Evolutionary conservation across 2,797 vertebrate genomes (phyloP), one percentile per base, ranked within the genome.

Genomic region (Anolis apletophallus): DNA sequence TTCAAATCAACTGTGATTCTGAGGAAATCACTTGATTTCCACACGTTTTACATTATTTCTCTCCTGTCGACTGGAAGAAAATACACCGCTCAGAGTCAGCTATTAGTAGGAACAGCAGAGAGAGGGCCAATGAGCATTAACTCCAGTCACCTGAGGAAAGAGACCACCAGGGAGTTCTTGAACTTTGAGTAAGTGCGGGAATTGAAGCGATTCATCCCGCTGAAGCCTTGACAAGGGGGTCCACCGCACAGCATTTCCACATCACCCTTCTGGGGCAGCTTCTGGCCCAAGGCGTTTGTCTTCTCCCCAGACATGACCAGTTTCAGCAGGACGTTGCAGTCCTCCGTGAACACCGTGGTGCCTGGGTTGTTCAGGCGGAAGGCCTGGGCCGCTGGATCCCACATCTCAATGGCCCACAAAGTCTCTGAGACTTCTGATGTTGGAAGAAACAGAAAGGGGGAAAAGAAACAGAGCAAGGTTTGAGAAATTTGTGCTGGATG

Each of bases 121-220:
- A 17, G 3, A 32, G 29, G 23, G 26, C 10, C 26, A 3, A n/a
- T 34, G 9, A 0, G 4, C 2, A 1, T 57, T 55, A 8, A 29
- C 5, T 10, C n/a, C 29, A 69, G 17, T 87, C n/a, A 99, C 99
- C 98, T 99, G 93, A 99, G 97, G 93, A 99, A 99, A 3, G 99
- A 99, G 59, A 99, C 99, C 88, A 99, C 99, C 5, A 99, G 94
- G 0, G 98, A 99, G 94, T 99, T 99, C 95, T 99, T 99, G 96
- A 99, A 99, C 90, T 98, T 98, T 1, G 99, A 99, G 88, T 99
- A 99, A 23, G 98, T 99, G 55, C 99, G 97, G 0, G 99, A 99
- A 92, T 99, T 99, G 96, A 99, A 99, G 92, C 99, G 97, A 96
- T 99, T 99, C 99, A 99, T 99, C 68, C 99, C 99, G 0, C 98